phyloP scores from a whole-genome alignment of 37 sponge, comb jelly and placozoan genomes.

The Dysidea cf. avara region DNA sequence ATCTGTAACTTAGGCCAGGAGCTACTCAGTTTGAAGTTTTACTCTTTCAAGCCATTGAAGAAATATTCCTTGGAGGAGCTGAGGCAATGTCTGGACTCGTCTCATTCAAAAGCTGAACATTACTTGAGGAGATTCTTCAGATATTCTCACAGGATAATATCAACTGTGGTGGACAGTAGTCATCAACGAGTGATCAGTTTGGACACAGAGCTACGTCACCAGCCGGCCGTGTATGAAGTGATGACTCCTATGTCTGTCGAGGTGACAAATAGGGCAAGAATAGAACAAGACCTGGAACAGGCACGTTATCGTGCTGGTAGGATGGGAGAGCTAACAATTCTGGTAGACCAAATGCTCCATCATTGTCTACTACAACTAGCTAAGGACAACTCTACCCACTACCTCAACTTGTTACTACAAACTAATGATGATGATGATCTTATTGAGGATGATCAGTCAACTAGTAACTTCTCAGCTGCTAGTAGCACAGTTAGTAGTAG shows the following conservation, averaged over 20 bases:
- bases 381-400: slow-evolving; percentile 6
- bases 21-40: slow-evolving; percentile 38
- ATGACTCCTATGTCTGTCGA: slow-evolving; percentile 52
- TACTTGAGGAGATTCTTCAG: slow-evolving; percentile 55
- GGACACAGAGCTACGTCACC: slow-evolving; percentile 25
- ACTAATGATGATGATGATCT: no score
- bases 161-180: slow-evolving; percentile 7
- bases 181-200: slow-evolving; percentile 5
- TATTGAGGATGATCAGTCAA: no score
- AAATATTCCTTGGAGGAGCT: slow-evolving; percentile 14
- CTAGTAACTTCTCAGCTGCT: no score
- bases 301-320: slow-evolving; percentile 15
- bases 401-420: slow-evolving; percentile 10
- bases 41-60: slow-evolving; percentile 15
- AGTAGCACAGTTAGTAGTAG: no score
- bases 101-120: slow-evolving; percentile 1
- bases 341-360: slow-evolving; percentile 48
- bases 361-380: slow-evolving; percentile 37
- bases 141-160: slow-evolving; percentile 47
- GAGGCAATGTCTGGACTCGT: not conserved
- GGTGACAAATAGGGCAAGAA: slow-evolving; percentile 15
- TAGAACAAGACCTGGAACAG: slow-evolving; percentile 28
- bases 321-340: slow-evolving; percentile 28
- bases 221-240: slow-evolving; percentile 55
- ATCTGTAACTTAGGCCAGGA: slow-evolving; percentile 48